A percentile compares a stretch with the other conserved stretches of the same genome.
phyloP scores from a whole-genome alignment of 1,140 invertebrate species.

The Drosophila nigrodunni region DNA sequence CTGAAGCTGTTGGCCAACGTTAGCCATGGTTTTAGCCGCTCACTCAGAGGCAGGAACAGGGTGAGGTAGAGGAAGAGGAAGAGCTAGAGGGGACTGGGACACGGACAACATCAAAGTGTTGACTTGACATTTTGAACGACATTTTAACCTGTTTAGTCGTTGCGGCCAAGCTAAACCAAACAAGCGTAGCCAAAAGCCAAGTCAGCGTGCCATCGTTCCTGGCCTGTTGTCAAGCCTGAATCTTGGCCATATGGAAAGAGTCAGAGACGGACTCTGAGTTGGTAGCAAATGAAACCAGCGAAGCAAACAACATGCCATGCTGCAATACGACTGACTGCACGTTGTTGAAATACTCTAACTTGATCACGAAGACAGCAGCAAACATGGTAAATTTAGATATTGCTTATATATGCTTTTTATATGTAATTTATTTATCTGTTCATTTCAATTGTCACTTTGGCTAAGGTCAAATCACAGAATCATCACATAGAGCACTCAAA shows the following conservation, averaged over 20 bases:
- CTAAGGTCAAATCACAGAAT: neutral
- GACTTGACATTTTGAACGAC: conserved; percentile 83
- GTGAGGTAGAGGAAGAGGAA: conserved; percentile 29
- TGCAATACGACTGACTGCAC: conserved; percentile 76
- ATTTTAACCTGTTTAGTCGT: conserved; percentile 82
- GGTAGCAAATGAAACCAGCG: conserved; percentile 76
- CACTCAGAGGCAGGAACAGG: conserved; percentile 28
- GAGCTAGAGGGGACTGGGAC: conserved; percentile 42
- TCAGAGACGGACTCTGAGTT: conserved; percentile 18
- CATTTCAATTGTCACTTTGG: neutral
- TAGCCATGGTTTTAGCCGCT: conserved; percentile 83
- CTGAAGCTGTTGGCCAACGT: conserved; percentile 35
- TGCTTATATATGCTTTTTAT: neutral
- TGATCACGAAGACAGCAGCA: neutral
- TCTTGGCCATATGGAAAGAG: conserved; percentile 27
- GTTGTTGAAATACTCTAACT: conserved; percentile 62
- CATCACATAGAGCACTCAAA: no score
- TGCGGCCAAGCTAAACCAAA: conserved; percentile 74
- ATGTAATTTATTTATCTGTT: neutral
- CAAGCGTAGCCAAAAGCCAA: conserved; percentile 70
- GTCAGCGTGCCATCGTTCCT: conserved; percentile 32
- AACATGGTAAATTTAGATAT: neutral
- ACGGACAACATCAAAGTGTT: conserved; percentile 83
- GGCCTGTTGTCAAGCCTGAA: conserved; percentile 40
- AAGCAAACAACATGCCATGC: conserved; percentile 82